Conservation (phyloP, 1,140 invertebrate genomes). For the Paramacrobiotus metropolitanus region DNA sequence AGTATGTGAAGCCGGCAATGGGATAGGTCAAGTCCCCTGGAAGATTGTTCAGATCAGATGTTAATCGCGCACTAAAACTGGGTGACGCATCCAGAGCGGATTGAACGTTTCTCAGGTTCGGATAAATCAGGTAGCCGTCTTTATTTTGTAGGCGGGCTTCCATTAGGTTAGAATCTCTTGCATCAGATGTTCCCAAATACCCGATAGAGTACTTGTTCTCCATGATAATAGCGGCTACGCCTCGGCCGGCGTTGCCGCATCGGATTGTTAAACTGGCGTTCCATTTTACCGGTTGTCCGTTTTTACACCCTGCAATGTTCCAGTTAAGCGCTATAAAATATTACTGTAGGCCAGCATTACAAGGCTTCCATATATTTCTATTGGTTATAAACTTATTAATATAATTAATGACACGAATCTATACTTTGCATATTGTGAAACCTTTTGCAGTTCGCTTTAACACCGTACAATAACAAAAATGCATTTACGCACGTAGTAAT, state of each 20-base stretch:
- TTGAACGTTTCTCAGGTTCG: slow-evolving; percentile 10
- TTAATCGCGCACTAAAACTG: slow-evolving; percentile 1
- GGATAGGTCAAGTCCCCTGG: slow-evolving; percentile 13
- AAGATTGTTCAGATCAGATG: slow-evolving; percentile 11
- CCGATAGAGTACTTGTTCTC: slow-evolving; percentile 14
- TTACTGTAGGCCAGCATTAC: no score
- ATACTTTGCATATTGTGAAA: no score
- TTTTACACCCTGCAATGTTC: no score
- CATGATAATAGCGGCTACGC: slow-evolving; percentile 14
- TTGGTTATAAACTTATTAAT: no score
- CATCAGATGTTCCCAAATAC: slow-evolving; percentile 14
- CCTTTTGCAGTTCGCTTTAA: no score
- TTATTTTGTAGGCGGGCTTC: slow-evolving; percentile 14
- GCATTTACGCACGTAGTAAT: neutral
- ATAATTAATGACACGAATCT: no score
- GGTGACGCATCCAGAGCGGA: slow-evolving; percentile 13
- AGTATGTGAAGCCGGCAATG: slow-evolving; percentile 16
- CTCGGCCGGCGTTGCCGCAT: slow-evolving; percentile 13
- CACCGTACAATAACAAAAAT: neutral
- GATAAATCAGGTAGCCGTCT: slow-evolving; percentile 10
- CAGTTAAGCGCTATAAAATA: no score
- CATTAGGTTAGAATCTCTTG: slow-evolving; percentile 4
- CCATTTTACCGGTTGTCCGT: slow-evolving; percentile 12
- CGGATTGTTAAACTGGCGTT: slow-evolving; percentile 10
- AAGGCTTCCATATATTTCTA: no score